These are phyloP conservation scores for Cephus pygmeus DNA, from an alignment of 2,888 invertebrate species.

Conservation along the genomic window DNA sequence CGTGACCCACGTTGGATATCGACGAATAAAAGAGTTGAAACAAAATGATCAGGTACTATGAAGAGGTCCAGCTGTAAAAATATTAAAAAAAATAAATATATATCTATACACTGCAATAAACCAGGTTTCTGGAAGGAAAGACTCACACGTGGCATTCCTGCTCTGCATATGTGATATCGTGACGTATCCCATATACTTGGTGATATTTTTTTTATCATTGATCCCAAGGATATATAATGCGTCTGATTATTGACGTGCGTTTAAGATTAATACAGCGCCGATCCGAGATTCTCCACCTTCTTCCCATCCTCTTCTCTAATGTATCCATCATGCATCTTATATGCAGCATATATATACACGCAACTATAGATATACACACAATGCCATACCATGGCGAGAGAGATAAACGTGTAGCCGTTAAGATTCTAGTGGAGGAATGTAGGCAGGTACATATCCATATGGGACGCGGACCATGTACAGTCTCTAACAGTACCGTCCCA, in stretches of 20 bases:
- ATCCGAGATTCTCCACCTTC: not conserved
- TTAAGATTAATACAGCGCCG: constrained; percentile 28
- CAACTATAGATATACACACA: not conserved
- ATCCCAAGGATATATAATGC: constrained; percentile 9
- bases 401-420: not conserved
- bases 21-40: no score
- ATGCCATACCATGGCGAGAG: not conserved
- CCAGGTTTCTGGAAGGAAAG: not conserved
- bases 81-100: not conserved
- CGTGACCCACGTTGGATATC: not conserved
- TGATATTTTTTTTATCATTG: not conserved
- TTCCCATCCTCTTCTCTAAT: not conserved
- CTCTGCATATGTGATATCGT: not conserved
- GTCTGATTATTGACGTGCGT: constrained; percentile 29
- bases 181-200: not conserved
- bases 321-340: not conserved
- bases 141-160: not conserved
- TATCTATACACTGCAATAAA: not conserved
- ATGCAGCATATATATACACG: not conserved
- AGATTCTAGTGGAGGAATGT: not conserved
- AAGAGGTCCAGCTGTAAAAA: no score
- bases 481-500: not conserved
- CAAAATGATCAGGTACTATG: no score
- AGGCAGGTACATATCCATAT: not conserved
- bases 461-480: not conserved